A percentile compares a stretch with the other conserved stretches of the same genome.
phyloP scores from a whole-genome alignment of 1,140 invertebrate genomes.

The Fopius arisanus region DNA sequence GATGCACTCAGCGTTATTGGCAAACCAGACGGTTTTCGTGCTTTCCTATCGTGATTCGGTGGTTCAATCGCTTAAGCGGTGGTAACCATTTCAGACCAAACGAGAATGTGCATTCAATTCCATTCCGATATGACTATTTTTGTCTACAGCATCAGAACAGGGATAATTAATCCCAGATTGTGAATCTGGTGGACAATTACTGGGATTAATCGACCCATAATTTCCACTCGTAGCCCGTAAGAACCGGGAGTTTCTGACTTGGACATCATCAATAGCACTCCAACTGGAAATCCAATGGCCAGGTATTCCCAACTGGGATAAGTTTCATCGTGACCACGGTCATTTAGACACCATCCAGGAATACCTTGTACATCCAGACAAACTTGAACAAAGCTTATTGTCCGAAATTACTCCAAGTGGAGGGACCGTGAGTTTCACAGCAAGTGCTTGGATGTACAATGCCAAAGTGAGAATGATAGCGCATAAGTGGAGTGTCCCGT shows the following conservation, averaged over 20 bases:
- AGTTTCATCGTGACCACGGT: conserved; percentile 48
- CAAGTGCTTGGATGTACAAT: background rate
- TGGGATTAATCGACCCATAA: background rate
- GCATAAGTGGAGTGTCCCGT: conserved; percentile 1
- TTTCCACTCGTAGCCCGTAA: background rate
- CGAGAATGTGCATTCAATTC: background rate
- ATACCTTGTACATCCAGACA: conserved; percentile 37
- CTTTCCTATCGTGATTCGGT: background rate
- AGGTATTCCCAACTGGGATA: conserved; percentile 31
- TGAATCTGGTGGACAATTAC: background rate
- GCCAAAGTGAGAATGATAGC: conserved; percentile 6
- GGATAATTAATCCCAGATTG: background rate
- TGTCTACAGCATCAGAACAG: background rate
- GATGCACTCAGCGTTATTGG: conserved; percentile 38
- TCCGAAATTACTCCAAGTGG: background rate
- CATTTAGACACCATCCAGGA: conserved; percentile 45
- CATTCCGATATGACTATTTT: background rate
- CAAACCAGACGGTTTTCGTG: conserved; percentile 34
- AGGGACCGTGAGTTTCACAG: background rate
- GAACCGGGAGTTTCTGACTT: background rate
- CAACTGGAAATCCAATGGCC: background rate
- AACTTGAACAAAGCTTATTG: conserved; percentile 40
- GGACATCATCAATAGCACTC: background rate
- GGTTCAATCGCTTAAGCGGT: background rate
- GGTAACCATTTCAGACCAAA: background rate